These are phyloP conservation scores for Drosophila sp. DNA, from an alignment of 1,140 invertebrate species.

Conservation along the genomic window DNA sequence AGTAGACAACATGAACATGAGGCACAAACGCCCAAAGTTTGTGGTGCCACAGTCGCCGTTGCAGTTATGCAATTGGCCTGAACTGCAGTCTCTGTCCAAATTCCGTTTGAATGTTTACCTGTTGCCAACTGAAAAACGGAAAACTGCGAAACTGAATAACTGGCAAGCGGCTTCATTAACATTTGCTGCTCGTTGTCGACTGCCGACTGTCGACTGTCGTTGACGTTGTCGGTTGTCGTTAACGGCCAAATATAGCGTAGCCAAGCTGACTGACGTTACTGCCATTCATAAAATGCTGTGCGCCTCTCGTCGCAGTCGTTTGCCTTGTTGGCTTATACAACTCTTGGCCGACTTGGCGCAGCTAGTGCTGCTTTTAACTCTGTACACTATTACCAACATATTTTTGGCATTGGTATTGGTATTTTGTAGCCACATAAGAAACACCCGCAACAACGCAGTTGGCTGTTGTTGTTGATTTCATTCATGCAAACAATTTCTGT, in stretches of 20 bases:
- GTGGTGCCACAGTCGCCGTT: constrained; percentile 9
- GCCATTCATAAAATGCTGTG: constrained; percentile 72
- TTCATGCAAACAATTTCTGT: constrained; percentile 32
- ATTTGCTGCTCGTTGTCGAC: constrained; percentile 27
- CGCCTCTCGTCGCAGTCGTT: constrained; percentile 11
- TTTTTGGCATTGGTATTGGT: constrained; percentile 18
- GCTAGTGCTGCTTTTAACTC: background rate
- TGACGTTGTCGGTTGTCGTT: constrained; percentile 77
- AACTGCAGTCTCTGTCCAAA: constrained; percentile 48
- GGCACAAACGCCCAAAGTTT: constrained; percentile 17
- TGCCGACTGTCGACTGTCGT: constrained; percentile 59
- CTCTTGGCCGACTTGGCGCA: constrained; percentile 28
- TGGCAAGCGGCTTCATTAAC: too few species aligned
- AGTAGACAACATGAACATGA: constrained; percentile 59
- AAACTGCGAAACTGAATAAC: too few species aligned
- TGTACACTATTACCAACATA: background rate
- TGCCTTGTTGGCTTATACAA: constrained; percentile 38
- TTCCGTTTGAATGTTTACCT: constrained; percentile 47
- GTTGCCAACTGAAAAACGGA: too few species aligned
- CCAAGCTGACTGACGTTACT: constrained; percentile 44
- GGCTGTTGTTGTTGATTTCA: constrained; percentile 23
- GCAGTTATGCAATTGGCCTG: constrained; percentile 73
- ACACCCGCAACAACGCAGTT: constrained; percentile 58
- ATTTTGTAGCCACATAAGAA: constrained; percentile 18
- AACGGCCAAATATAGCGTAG: constrained; percentile 67